Conservation (phyloP, 2,888 invertebrate genomes). For the Clistopyga incitator region DNA sequence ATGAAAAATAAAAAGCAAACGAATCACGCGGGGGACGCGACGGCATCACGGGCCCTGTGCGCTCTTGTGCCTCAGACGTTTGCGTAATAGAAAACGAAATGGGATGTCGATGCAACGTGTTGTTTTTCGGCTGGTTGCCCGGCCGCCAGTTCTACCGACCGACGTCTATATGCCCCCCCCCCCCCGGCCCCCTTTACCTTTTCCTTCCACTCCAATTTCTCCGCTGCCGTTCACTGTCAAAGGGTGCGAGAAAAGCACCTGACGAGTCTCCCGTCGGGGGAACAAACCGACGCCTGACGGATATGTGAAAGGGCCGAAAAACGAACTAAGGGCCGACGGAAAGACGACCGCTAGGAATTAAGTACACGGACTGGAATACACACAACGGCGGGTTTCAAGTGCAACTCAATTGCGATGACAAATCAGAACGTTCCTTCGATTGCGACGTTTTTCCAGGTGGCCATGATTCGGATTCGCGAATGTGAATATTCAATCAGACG, state of each 20-base stretch:
- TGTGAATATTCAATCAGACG: slow-evolving; percentile 22
- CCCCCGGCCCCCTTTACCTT: slow-evolving; percentile 32
- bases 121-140: slow-evolving; percentile 65
- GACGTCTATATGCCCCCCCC: slow-evolving; percentile 7
- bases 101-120: slow-evolving; percentile 74
- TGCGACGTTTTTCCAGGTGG: neutral
- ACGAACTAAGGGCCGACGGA: neutral
- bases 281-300: slow-evolving; percentile 3
- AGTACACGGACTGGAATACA: slow-evolving; percentile 12
- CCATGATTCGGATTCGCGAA: neutral
- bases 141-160: slow-evolving; percentile 42
- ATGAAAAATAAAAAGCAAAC: slow-evolving; percentile 72
- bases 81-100: slow-evolving; percentile 82
- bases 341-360: slow-evolving; percentile 23
- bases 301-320: slow-evolving; percentile 33
- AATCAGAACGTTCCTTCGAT: neutral
- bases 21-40: slow-evolving; percentile 60
- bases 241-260: slow-evolving; percentile 49
- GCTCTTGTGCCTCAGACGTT: slow-evolving; percentile 78
- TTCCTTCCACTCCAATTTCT: slow-evolving; percentile 59
- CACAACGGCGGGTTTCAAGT: neutral
- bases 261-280: slow-evolving; percentile 53
- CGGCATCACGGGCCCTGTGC: slow-evolving; percentile 19
- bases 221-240: slow-evolving; percentile 56
- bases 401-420: neutral